Conservation (phyloP, 1,140 invertebrate species). For the Popillia japonica region DNA sequence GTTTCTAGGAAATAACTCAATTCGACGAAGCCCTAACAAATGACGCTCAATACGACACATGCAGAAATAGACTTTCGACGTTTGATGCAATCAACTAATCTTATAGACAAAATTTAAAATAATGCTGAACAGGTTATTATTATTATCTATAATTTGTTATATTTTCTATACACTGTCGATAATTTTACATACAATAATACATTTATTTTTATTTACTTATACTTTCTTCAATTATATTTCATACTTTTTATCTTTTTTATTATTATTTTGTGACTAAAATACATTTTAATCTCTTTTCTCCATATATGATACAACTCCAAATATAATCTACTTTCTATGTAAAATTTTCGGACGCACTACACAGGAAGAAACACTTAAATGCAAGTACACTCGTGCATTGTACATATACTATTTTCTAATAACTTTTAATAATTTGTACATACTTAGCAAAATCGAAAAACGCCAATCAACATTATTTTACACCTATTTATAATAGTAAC, state of each 20-base stretch:
- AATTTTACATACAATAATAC: constrained; percentile 23
- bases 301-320: background rate
- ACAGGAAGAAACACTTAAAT: background rate
- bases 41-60: no score
- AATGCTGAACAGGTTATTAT: no score
- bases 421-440: constrained; percentile 7
- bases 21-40: no score
- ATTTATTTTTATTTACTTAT: background rate
- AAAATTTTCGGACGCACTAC: background rate
- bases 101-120: background rate
- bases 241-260: background rate
- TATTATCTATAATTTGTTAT: background rate
- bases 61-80: no score
- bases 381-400: background rate
- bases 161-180: constrained; percentile 4
- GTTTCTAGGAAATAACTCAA: no score
- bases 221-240: background rate
- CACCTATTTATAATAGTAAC: background rate
- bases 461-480: constrained; percentile 18
- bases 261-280: constrained; percentile 16
- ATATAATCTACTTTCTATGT: constrained; percentile 25
- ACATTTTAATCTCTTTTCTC: constrained; percentile 1
- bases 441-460: constrained; percentile 10
- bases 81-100: no score
- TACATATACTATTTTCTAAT: background rate